A percentile compares a stretch with the other conserved stretches of the same genome.
These are phyloP conservation scores for Gobionotothen gibberifrons DNA, from an alignment of 2,797 vertebrate genomes.

Conservation along the genomic window DNA sequence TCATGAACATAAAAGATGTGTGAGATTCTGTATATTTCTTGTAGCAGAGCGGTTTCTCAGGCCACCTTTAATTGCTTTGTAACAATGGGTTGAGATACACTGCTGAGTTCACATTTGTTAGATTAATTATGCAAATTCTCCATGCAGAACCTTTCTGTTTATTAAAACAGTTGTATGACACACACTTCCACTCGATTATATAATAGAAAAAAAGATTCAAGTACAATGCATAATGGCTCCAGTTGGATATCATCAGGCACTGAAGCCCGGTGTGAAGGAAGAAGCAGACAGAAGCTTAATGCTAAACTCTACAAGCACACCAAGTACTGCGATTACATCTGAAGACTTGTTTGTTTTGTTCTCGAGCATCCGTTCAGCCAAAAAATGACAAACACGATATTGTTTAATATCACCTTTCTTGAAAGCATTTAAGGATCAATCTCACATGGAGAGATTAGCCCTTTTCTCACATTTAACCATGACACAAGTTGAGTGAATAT, in stretches of 20 bases:
- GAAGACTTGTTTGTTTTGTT: constrained; percentile 14
- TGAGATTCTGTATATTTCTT: constrained; percentile 52
- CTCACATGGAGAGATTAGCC: neutral
- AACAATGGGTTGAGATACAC: constrained; percentile 75
- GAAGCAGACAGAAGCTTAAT: constrained; percentile 28
- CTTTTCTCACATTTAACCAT: constrained; percentile 9
- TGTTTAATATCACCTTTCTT: constrained; percentile 14
- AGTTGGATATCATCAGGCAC: constrained; percentile 20
- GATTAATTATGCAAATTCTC: constrained; percentile 80
- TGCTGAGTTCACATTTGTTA: constrained; percentile 78
- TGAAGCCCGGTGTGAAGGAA: constrained; percentile 23
- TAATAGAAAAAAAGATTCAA: constrained; percentile 56
- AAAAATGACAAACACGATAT: neutral
- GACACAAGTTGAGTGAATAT: constrained; percentile 13
- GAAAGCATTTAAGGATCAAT: constrained; percentile 12
- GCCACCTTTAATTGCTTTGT: constrained; percentile 76
- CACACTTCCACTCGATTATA: constrained; percentile 66
- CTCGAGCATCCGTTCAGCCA: constrained; percentile 5
- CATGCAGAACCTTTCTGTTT: constrained; percentile 76
- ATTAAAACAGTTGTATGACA: constrained; percentile 82
- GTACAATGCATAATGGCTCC: constrained; percentile 64
- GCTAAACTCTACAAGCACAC: constrained; percentile 9
- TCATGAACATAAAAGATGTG: constrained; percentile 66
- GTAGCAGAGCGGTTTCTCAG: constrained; percentile 39
- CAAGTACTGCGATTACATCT: constrained; percentile 3